Percentiles rank a stretch among this genome's conserved stretches.
These are phyloP conservation scores for Desmodus rotundus DNA, from an alignment of 2,113 vertebrate species.

Conservation along the genomic window DNA sequence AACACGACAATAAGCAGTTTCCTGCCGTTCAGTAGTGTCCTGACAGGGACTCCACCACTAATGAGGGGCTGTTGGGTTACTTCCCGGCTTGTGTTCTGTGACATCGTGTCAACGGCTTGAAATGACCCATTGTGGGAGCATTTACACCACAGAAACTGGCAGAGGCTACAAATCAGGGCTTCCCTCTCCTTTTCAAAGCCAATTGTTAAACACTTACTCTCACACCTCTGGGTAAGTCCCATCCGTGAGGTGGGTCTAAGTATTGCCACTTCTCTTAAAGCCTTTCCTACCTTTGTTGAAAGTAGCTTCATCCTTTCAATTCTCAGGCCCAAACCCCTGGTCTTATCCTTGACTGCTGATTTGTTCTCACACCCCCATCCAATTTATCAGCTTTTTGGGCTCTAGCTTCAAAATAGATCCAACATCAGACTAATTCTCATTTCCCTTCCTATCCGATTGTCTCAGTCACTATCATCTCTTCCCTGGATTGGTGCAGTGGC, in stretches of 20 bases:
- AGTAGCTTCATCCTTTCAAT: background rate
- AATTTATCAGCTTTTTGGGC: background rate
- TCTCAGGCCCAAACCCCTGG: background rate
- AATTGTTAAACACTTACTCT: background rate
- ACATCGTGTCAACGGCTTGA: background rate
- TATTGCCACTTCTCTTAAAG: background rate
- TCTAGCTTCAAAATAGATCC: background rate
- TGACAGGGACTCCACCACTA: background rate
- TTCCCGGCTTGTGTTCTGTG: background rate
- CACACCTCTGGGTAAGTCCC: background rate
- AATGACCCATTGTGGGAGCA: background rate
- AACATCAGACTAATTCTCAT: background rate
- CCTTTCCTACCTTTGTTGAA: background rate
- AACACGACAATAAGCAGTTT: background rate
- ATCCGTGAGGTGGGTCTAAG: accelerated
- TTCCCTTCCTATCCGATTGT: background rate
- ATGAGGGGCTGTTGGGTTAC: accelerated
- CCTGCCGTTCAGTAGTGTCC: background rate
- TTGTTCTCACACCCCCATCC: background rate
- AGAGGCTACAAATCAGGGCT: background rate
- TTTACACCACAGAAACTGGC: background rate
- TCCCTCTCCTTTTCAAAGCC: background rate
- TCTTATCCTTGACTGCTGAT: background rate
- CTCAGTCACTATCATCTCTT: background rate
- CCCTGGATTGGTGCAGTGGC: background rate